These are phyloP conservation scores for Zonitis immaculata DNA, from an alignment of 2,888 invertebrate species.

Conservation along the genomic window DNA sequence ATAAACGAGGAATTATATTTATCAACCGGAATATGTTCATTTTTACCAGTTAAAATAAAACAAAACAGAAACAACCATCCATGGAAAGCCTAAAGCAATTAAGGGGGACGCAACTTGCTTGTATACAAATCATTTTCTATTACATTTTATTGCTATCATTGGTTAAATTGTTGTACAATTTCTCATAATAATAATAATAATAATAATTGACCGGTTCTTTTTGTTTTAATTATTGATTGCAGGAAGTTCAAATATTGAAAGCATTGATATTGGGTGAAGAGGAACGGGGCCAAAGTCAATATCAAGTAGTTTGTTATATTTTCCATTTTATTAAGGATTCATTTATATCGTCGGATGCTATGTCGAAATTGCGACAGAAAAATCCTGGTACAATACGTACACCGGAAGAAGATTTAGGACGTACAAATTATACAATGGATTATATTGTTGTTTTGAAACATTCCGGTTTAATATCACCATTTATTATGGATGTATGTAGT, in stretches of 20 bases:
- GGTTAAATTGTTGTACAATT: not conserved
- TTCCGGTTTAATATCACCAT: constrained; percentile 65
- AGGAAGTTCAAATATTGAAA: constrained; percentile 92
- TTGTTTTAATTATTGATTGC: constrained; percentile 20
- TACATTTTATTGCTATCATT: constrained; percentile 1
- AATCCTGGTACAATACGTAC: constrained; percentile 55
- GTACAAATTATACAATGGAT: constrained; percentile 79
- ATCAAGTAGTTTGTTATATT: constrained; percentile 88
- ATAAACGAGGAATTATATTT: not conserved
- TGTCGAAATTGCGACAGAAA: constrained; percentile 89
- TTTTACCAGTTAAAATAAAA: not conserved
- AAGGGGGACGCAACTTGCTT: not conserved
- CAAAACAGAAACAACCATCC: not conserved
- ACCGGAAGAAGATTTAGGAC: constrained; percentile 86
- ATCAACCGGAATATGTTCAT: constrained; percentile 3
- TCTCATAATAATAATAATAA: not conserved
- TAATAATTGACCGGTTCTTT: not conserved
- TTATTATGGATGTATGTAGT: constrained; percentile 70
- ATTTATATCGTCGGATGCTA: constrained; percentile 94
- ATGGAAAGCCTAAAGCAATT: constrained; percentile 1
- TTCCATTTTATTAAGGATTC: constrained; percentile 87
- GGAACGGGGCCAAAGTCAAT: constrained; percentile 83
- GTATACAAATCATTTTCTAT: constrained; percentile 6
- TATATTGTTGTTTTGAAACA: constrained; percentile 69
- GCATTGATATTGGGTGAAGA: constrained; percentile 87